Percentiles rank a stretch among this genome's conserved stretches.
Evolutionary conservation across 2,797 vertebrate genomes (phyloP).

Genomic region (Crypturellus tataupa): DNA sequence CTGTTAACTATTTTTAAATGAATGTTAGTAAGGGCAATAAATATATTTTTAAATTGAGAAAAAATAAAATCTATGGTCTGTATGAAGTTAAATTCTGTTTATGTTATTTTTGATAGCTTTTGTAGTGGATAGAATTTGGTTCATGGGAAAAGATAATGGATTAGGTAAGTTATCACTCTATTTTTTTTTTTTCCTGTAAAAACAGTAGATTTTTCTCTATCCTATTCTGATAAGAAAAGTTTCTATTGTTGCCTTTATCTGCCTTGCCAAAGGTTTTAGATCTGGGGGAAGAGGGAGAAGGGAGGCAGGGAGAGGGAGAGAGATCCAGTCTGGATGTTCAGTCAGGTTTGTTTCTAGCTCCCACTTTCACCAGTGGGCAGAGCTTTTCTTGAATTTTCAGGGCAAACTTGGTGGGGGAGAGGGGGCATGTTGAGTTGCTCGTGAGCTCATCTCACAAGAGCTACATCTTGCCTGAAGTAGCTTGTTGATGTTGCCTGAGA

Average conservation of each 20-base stretch:
- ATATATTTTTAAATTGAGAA: neutral
- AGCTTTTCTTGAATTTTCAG: neutral
- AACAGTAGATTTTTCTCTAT: too few relatives aligned
- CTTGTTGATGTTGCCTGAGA: neutral
- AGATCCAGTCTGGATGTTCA: rapidly evolving
- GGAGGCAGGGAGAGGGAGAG: neutral
- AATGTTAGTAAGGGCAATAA: neutral
- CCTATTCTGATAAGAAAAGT: neutral
- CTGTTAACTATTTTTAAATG: neutral
- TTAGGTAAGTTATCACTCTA: neutral
- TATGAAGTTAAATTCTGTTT: neutral
- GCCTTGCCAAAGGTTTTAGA: neutral
- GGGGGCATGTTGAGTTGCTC: neutral
- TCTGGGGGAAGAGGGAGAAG: neutral
- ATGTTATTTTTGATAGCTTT: neutral
- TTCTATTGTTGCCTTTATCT: neutral
- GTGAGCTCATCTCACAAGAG: neutral
- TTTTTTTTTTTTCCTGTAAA: neutral
- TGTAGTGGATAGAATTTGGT: neutral
- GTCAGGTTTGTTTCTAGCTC: neutral
- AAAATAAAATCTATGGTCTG: neutral
- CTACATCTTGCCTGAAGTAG: neutral
- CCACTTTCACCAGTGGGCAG: rapidly evolving
- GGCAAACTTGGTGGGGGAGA: neutral
- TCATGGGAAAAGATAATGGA: neutral